phyloP scores from a whole-genome alignment of 2,797 vertebrate genomes.

The Cercopithecus mitis region DNA sequence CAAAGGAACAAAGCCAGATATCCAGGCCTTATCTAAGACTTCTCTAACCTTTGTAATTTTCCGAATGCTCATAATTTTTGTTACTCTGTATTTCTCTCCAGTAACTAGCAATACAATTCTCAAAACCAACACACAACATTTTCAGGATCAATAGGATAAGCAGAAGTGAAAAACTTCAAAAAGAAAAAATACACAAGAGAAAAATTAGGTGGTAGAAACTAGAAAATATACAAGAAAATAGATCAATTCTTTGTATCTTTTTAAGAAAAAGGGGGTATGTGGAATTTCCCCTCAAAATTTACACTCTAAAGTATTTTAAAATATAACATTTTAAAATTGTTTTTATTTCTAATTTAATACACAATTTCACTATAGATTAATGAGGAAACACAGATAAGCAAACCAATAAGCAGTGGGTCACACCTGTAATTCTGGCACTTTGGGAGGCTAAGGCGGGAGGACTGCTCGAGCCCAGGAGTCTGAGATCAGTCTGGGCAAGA shows the following conservation, averaged over 20 bases:
- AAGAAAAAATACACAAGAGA: not conserved
- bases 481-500: too few species aligned
- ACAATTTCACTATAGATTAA: not conserved
- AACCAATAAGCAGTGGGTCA: not conserved
- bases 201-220: not conserved
- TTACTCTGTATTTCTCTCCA: not conserved
- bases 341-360: conserved; percentile 22
- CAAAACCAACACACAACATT: not conserved
- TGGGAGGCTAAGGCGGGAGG: too few species aligned
- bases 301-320: not conserved
- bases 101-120: not conserved
- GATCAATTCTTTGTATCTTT: not conserved
- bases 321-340: not conserved
- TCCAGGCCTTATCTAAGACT: not conserved
- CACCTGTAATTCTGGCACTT: not conserved
- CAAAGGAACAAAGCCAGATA: not conserved
- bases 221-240: not conserved
- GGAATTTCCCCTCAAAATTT: not conserved
- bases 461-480: too few species aligned
- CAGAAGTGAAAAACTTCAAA: not conserved
- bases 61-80: not conserved
- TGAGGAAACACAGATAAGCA: not conserved
- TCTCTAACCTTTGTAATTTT: conserved; percentile 24
- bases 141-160: not conserved
- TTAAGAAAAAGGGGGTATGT: not conserved